phyloP scores from a whole-genome alignment of 2,113 vertebrate species.

The Puffinus mauretanicus region DNA sequence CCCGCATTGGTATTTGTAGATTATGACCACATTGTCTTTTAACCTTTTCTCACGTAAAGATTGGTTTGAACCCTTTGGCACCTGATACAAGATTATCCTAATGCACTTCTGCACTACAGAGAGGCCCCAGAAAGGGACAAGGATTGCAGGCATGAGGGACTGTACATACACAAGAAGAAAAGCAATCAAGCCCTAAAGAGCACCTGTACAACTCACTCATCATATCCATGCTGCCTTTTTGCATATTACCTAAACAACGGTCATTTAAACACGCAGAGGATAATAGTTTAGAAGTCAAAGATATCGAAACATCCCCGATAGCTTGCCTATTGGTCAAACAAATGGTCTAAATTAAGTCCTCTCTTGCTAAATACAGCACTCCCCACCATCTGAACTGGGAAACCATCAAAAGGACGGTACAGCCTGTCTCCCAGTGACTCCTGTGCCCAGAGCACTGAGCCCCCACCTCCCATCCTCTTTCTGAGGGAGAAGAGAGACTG shows the following conservation, averaged over 20 bases:
- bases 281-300: background rate
- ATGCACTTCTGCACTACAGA: background rate
- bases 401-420: fast-evolving
- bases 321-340: background rate
- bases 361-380: background rate
- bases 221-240: fast-evolving
- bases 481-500: background rate
- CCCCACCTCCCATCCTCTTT: background rate
- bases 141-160: background rate
- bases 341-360: background rate
- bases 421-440: background rate
- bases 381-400: background rate
- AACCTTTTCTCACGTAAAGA: conserved; percentile 19
- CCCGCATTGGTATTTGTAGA: background rate
- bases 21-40: conserved; percentile 27
- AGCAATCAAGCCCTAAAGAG: background rate
- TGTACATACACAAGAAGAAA: fast-evolving
- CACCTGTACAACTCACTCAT: background rate
- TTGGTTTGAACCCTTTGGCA: conserved; percentile 16
- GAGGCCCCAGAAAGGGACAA: background rate
- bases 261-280: background rate
- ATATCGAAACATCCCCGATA: fast-evolving
- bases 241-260: fast-evolving
- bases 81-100: background rate
- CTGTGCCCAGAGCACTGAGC: fast-evolving